Conservation (phyloP, 2,113 vertebrate species). For the Mirza zaza region DNA sequence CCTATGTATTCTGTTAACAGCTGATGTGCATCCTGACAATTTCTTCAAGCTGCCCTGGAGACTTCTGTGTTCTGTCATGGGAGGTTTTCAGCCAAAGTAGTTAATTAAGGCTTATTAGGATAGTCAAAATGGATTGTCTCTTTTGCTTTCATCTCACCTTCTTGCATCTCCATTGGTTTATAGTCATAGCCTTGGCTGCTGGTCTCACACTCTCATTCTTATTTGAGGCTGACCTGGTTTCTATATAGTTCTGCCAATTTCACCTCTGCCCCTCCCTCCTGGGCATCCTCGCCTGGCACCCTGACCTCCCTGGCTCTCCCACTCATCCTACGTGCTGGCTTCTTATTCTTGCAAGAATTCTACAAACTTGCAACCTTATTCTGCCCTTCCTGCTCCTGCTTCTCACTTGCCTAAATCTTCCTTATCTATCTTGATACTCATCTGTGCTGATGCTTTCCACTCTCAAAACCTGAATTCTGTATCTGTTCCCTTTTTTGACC, state of each 20-base stretch:
- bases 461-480: neutral
- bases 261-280: neutral
- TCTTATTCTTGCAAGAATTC: no score
- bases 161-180: neutral
- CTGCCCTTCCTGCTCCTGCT: neutral
- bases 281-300: fast-evolving
- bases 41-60: neutral
- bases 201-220: neutral
- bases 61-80: neutral
- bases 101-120: constrained; percentile 35
- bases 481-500: neutral
- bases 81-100: neutral
- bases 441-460: neutral
- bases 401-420: neutral
- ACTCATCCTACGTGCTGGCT: neutral
- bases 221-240: neutral
- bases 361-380: neutral
- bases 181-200: neutral
- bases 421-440: neutral
- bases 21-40: neutral
- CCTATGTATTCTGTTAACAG: neutral
- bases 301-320: neutral
- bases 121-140: neutral
- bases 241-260: neutral
- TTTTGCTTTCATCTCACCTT: neutral